Base-by-base conservation (phyloP, 2,888 invertebrate genomes). In the Machimus atricapillus region DNA sequence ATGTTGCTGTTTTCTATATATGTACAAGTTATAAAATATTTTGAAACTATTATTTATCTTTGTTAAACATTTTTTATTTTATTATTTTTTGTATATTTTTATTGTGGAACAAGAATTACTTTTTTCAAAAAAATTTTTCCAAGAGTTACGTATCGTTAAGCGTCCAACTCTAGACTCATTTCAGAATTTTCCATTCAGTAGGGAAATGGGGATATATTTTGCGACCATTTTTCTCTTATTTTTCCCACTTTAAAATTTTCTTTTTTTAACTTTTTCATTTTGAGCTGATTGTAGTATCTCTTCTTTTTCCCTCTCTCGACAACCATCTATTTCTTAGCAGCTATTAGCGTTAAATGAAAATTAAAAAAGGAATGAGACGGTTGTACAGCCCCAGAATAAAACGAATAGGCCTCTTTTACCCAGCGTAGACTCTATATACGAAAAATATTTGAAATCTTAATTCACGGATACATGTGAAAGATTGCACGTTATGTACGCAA, bases 91-190 rank as follows among this genome's bases (percentile, higher is more conserved):
- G 3, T 56, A 0, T 40, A 66, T 23, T 66, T 66, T 66, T 66
- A 66, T 19, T 23, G 27, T 27, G 14, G 23, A 27, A 4, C 2
- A 12, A 23, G 23, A 23, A 66, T 27, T 46, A 66, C 66, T 66
- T 66, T 66, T 66, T 66, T 23, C 2, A 56, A 66, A 66, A 58
- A 58, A 82, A 40, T 19, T 82, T 31, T 31, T 66, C 82, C 58
- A 58, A 82, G 82, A 82, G 82, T 82, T 82, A 58, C 82, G 82
- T 76, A 52, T 86, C 76, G 85, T 86, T 86, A 74, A 86, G 77
- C 77, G 85, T 86, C 85, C 85, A 86, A 86, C 85, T 77, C 85
- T 86, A 77, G 85, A 86, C 85, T 86, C 85, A 77, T 58, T 82
- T 82, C 58, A 66, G 58, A 82, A 82, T 58, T 82, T 82, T 82